Evolutionary conservation across 2,888 invertebrate genomes (phyloP).

Genomic region (Eumerus sabulonum): DNA sequence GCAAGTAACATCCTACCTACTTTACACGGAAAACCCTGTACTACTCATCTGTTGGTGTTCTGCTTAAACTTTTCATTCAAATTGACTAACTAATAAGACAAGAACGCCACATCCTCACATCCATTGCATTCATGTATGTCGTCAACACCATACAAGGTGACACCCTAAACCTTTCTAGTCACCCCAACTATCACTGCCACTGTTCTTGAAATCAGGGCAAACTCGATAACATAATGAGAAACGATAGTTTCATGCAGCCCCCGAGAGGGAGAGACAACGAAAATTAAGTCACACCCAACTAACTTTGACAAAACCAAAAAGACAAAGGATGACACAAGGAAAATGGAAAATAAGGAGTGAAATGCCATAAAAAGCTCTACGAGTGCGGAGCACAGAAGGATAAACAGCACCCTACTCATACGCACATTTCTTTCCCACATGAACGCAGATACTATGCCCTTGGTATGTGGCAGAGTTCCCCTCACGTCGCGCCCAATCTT

Average conservation of each 20-base stretch:
- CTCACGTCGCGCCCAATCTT: conserved; percentile 21
- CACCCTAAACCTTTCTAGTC: neutral
- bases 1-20: too few species aligned
- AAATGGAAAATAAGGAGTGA: neutral
- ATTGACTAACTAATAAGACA: neutral
- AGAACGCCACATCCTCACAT: neutral
- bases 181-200: too few species aligned
- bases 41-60: too few species aligned
- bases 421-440: conserved; percentile 25
- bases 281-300: conserved; percentile 50
- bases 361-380: conserved; percentile 38
- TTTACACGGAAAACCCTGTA: too few species aligned
- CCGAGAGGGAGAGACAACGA: conserved; percentile 18
- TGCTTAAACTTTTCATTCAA: neutral
- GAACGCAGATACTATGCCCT: conserved; percentile 10
- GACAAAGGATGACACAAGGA: neutral
- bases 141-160: neutral
- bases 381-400: conserved; percentile 24
- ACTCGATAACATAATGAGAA: conserved; percentile 47
- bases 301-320: conserved; percentile 14
- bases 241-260: neutral
- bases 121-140: neutral
- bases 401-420: conserved; percentile 23
- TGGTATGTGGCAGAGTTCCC: neutral
- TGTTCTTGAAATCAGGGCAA: conserved; percentile 11